Conservation (phyloP, 2,113 vertebrate genomes). For the Gallinago media region DNA sequence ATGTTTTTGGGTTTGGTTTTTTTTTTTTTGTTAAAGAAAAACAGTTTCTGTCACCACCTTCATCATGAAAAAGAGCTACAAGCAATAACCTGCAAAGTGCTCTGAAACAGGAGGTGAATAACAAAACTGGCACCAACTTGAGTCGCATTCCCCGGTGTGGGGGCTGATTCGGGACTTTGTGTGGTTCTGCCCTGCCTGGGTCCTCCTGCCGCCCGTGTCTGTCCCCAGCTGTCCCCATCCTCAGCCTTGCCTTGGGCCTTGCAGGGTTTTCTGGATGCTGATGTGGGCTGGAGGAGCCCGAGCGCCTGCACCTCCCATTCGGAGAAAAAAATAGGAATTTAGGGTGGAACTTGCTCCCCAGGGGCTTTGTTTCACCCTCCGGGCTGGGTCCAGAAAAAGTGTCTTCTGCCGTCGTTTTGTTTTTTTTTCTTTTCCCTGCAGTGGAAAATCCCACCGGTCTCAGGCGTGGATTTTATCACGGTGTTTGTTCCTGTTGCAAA, state of each 20-base stretch:
- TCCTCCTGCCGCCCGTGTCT: neutral
- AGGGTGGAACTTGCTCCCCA: neutral
- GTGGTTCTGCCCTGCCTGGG: neutral
- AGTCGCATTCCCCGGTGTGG: accelerated
- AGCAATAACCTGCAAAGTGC: neutral
- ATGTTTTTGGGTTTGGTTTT: too few species aligned
- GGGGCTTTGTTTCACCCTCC: neutral
- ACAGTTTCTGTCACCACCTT: neutral
- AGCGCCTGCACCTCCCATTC: neutral
- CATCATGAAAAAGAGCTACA: accelerated
- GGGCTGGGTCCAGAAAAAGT: neutral
- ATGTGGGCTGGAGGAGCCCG: neutral
- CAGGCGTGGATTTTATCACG: accelerated
- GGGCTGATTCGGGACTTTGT: accelerated
- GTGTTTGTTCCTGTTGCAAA: too few species aligned
- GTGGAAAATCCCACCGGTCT: neutral
- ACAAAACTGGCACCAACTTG: neutral
- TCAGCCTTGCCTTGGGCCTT: accelerated
- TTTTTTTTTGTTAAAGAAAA: neutral
- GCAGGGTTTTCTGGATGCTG: neutral
- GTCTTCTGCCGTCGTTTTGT: accelerated
- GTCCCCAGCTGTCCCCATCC: neutral
- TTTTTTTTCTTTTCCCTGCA: accelerated
- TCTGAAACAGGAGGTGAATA: accelerated
- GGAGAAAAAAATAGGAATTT: neutral